A percentile compares a stretch with the other conserved stretches of the same genome.
These are phyloP conservation scores for Lasioglossum zephyrum DNA, from an alignment of 2,888 invertebrate genomes.

Conservation along the genomic window DNA sequence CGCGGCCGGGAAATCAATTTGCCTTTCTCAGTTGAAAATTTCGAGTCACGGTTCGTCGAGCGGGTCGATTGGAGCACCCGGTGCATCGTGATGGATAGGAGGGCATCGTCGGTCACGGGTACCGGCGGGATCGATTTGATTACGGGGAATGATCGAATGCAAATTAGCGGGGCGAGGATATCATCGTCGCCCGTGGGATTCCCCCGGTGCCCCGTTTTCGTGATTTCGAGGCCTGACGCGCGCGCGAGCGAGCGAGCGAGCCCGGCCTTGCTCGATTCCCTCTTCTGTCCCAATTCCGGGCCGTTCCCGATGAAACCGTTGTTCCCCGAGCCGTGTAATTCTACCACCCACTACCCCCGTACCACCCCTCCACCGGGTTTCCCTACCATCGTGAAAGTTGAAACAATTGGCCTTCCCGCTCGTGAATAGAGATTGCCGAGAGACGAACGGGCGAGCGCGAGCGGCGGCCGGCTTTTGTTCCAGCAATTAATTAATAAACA, in stretches of 20 bases:
- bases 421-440: constrained; percentile 21
- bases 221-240: constrained; percentile 48
- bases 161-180: constrained; percentile 70
- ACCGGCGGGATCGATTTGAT: constrained; percentile 71
- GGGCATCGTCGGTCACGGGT: not conserved
- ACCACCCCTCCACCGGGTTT: not conserved
- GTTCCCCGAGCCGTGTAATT: constrained; percentile 65
- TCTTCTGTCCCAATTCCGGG: constrained; percentile 48
- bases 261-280: constrained; percentile 10
- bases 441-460: constrained; percentile 14
- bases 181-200: constrained; percentile 51
- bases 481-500: constrained; percentile 33
- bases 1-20: not conserved
- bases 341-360: not conserved
- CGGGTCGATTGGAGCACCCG: not conserved
- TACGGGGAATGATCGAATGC: constrained; percentile 77
- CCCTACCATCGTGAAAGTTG: constrained; percentile 44
- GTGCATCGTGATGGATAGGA: constrained; percentile 12
- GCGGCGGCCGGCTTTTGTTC: constrained; percentile 24
- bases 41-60: not conserved
- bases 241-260: not conserved
- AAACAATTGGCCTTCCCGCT: constrained; percentile 53
- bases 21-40: not conserved
- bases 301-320: constrained; percentile 51
- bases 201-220: constrained; percentile 59